Percentiles rank a stretch among this genome's conserved stretches.
Conservation (phyloP, 2,888 invertebrate genomes). For the Drosophila engyochracea region DNA sequence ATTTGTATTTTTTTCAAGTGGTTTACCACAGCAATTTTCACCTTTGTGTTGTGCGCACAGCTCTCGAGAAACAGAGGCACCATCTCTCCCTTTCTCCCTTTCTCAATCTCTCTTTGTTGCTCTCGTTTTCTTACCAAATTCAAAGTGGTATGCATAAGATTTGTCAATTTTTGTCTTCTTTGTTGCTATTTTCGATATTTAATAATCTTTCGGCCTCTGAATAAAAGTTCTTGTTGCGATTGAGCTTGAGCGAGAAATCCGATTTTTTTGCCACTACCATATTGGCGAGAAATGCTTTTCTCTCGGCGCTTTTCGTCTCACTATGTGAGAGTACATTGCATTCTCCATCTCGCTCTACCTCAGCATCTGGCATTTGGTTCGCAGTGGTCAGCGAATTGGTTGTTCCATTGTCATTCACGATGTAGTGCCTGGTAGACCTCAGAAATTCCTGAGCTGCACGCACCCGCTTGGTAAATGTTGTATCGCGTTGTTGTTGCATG, state of each 20-base stretch:
- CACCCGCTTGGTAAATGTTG: conserved; percentile 9
- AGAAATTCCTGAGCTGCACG: conserved; percentile 30
- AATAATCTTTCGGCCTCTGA: conserved; percentile 20
- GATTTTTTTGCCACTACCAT: conserved; percentile 54
- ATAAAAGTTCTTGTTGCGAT: conserved; percentile 35
- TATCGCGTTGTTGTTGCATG: neutral
- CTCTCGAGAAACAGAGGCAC: conserved; percentile 30
- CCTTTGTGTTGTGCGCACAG: conserved; percentile 66
- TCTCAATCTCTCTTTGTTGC: neutral
- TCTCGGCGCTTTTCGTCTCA: neutral
- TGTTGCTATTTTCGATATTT: neutral
- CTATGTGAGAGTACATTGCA: fast-evolving
- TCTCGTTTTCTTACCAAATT: neutral
- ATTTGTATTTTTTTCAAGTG: conserved; percentile 41
- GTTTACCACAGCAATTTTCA: conserved; percentile 68
- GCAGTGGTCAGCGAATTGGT: too few relatives aligned
- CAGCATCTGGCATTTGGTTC: neutral
- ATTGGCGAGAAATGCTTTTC: conserved; percentile 34
- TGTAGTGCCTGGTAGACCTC: conserved; percentile 35
- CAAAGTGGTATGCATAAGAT: neutral
- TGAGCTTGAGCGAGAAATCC: conserved; percentile 47
- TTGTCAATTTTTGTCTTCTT: neutral
- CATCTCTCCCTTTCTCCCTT: neutral
- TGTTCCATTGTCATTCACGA: conserved; percentile 14
- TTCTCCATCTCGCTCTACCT: neutral